A percentile compares a stretch with the other conserved stretches of the same genome.
These are phyloP conservation scores for Acrossocheilus fasciatus DNA, from an alignment of 2,797 vertebrate species.

Conservation along the genomic window DNA sequence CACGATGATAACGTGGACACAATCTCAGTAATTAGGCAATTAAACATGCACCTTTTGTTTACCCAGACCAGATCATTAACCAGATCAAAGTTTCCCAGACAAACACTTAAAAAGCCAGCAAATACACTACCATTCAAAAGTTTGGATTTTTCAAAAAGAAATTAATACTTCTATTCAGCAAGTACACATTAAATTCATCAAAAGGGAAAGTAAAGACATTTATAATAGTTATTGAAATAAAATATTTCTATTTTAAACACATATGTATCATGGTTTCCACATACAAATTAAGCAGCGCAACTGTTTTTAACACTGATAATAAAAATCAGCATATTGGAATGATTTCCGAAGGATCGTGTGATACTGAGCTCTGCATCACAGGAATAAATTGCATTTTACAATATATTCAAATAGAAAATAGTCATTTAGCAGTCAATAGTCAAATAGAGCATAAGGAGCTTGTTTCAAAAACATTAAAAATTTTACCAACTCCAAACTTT, in stretches of 20 bases:
- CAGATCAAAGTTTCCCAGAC: neutral
- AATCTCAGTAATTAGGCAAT: neutral
- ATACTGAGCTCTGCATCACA: neutral
- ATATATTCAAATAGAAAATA: neutral
- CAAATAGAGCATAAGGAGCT: neutral
- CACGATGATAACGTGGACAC: neutral
- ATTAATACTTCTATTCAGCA: neutral
- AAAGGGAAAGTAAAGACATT: neutral
- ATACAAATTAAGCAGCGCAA: neutral
- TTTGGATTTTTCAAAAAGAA: neutral
- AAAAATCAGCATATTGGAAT: neutral
- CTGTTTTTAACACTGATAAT: neutral
- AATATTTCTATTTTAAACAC: neutral
- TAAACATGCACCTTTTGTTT: conserved; percentile 10
- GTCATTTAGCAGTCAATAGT: neutral
- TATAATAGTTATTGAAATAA: neutral
- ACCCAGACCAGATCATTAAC: neutral
- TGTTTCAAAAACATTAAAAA: neutral
- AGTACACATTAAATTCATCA: neutral
- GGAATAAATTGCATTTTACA: neutral
- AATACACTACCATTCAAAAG: neutral
- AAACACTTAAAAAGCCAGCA: neutral
- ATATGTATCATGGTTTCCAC: neutral
- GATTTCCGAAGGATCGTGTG: neutral
- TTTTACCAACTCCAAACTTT: neutral